Percentiles rank a stretch among this genome's conserved stretches.
Evolutionary conservation across 92 coral and sea anemone species (phyloP).

Genomic region (Muricea muricata): DNA sequence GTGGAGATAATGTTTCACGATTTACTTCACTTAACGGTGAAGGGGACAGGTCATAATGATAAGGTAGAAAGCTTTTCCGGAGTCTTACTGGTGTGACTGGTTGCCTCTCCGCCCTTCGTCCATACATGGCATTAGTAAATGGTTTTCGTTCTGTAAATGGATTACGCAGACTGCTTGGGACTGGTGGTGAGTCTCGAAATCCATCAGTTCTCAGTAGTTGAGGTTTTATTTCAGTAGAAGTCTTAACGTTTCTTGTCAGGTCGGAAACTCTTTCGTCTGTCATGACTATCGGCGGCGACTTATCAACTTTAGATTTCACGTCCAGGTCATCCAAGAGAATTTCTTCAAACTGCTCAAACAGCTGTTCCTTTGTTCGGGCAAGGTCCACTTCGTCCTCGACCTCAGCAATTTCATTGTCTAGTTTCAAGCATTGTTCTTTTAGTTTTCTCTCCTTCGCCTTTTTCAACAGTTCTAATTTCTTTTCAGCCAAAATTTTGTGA

Average conservation of each 20-base stretch:
- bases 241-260: neutral
- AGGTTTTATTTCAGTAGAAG: neutral
- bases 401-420: slow-evolving; percentile 67
- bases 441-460: slow-evolving; percentile 55
- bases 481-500: slow-evolving; percentile 51
- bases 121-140: neutral
- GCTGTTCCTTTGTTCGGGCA: slow-evolving; percentile 54
- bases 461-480: slow-evolving; percentile 52
- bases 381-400: slow-evolving; percentile 62
- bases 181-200: neutral
- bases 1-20: neutral
- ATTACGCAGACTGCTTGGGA: neutral
- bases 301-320: neutral
- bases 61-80: neutral
- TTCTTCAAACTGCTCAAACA: slow-evolving; percentile 31
- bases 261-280: neutral
- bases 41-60: slow-evolving; percentile 39
- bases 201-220: neutral
- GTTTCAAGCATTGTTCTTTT: slow-evolving; percentile 52
- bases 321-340: neutral
- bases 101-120: neutral
- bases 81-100: neutral
- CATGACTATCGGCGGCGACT: neutral
- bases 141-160: neutral
- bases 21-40: neutral